phyloP scores from a whole-genome alignment of 2,797 vertebrate genomes.

The Lepilemur septentrionalis region DNA sequence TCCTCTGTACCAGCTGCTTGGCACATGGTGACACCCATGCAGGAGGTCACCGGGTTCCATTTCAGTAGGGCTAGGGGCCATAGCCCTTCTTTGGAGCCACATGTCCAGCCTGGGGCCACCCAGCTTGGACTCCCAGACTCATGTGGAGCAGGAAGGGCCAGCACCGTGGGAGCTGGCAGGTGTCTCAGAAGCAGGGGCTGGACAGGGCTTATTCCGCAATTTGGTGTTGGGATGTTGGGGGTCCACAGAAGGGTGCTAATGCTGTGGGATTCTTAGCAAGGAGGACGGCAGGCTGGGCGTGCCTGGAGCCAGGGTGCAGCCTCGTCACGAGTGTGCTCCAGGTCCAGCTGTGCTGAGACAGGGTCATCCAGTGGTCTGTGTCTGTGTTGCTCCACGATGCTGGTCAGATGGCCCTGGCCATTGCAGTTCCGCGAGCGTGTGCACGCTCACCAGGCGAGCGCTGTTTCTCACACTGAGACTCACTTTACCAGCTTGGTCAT shows the following conservation, averaged over 20 bases:
- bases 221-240: no score
- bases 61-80: background rate
- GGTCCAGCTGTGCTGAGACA: background rate
- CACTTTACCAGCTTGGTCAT: background rate
- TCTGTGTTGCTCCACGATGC: background rate
- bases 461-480: background rate
- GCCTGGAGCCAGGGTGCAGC: background rate
- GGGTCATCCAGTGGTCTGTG: background rate
- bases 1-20: background rate
- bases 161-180: background rate
- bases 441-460: background rate
- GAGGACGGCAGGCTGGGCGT: background rate
- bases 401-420: background rate
- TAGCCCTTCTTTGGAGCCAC: background rate
- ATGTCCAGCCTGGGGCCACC: background rate
- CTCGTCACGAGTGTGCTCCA: background rate
- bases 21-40: background rate
- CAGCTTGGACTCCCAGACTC: background rate
- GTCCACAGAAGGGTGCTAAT: background rate
- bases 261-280: background rate
- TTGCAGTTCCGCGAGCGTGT: fast-evolving
- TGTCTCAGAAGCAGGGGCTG: background rate
- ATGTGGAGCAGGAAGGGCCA: no score
- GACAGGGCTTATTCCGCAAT: background rate
- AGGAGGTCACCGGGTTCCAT: background rate